Evolutionary conservation across 2,113 vertebrate genomes (phyloP).

Genomic region (Salvelinus alpinus): DNA sequence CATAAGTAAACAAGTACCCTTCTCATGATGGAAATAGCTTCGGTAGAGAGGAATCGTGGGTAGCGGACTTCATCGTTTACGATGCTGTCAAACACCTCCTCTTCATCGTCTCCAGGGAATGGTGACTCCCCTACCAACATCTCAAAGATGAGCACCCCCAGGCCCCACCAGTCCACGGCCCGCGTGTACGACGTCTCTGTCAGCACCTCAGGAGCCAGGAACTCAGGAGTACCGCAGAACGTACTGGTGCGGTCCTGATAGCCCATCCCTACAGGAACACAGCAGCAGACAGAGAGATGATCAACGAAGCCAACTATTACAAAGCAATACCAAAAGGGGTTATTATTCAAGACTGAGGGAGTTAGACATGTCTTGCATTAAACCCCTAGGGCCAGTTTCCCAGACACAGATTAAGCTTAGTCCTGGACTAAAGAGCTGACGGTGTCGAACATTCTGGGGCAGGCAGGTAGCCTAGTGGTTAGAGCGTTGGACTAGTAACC

Average conservation of each 20-base stretch:
- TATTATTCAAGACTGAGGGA: no score
- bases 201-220: slow-evolving; percentile 88
- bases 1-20: slow-evolving; percentile 65
- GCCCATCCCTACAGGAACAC: slow-evolving; percentile 81
- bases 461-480: no score
- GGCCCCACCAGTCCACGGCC: slow-evolving; percentile 91
- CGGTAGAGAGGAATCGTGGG: slow-evolving; percentile 86
- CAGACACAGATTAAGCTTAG: background rate
- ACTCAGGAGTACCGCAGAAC: slow-evolving; percentile 90
- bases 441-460: background rate
- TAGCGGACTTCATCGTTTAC: slow-evolving; percentile 93
- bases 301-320: background rate
- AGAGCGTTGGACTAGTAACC: no score
- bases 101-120: slow-evolving; percentile 90
- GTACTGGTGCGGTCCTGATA: slow-evolving; percentile 89
- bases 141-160: slow-evolving; percentile 90
- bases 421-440: background rate
- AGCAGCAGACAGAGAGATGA: background rate
- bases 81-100: slow-evolving; percentile 92
- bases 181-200: slow-evolving; percentile 90
- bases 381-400: no score
- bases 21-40: slow-evolving; percentile 91
- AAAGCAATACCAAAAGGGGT: no score
- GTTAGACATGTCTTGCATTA: background rate
- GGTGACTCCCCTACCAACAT: slow-evolving; percentile 93